A percentile compares a stretch with the other conserved stretches of the same genome.
These are phyloP conservation scores for Limnothrissa miodon DNA, from an alignment of 2,113 vertebrate genomes.

Conservation along the genomic window DNA sequence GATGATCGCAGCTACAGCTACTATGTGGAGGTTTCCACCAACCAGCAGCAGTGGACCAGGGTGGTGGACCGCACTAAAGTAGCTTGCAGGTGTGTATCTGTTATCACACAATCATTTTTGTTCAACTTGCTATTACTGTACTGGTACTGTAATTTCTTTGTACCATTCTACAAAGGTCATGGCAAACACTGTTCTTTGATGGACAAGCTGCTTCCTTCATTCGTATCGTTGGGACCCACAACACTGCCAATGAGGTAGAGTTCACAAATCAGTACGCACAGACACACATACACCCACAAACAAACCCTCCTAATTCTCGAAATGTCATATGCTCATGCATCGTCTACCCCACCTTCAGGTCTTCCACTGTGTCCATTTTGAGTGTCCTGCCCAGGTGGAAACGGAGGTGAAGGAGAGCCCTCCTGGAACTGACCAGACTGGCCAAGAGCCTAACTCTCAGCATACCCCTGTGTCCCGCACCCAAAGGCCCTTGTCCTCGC, in stretches of 20 bases:
- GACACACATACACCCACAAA: not conserved
- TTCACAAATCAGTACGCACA: not conserved
- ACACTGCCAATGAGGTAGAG: constrained; percentile 94
- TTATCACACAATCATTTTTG: not conserved
- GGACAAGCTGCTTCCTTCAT: constrained; percentile 92
- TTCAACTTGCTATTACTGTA: not conserved
- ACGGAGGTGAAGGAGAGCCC: constrained; percentile 75
- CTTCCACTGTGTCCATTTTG: constrained; percentile 98
- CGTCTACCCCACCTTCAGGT: constrained; percentile 70
- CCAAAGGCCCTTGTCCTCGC: constrained; percentile 59
- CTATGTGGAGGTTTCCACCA: constrained; percentile 90
- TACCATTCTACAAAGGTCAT: constrained; percentile 75
- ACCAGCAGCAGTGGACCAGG: constrained; percentile 95
- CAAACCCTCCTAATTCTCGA: constrained; percentile 34
- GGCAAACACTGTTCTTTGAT: constrained; percentile 91
- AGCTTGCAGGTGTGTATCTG: constrained; percentile 83
- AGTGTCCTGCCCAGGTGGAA: constrained; percentile 87
- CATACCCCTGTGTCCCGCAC: constrained; percentile 57
- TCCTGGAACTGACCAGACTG: constrained; percentile 66
- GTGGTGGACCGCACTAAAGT: constrained; percentile 89
- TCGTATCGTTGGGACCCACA: constrained; percentile 95
- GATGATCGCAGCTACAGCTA: constrained; percentile 97
- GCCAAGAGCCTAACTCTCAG: constrained; percentile 40
- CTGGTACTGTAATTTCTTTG: not conserved
- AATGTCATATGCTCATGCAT: not conserved